Conservation (phyloP, 2,797 vertebrate genomes). For the Cyclopterus lumpus region DNA sequence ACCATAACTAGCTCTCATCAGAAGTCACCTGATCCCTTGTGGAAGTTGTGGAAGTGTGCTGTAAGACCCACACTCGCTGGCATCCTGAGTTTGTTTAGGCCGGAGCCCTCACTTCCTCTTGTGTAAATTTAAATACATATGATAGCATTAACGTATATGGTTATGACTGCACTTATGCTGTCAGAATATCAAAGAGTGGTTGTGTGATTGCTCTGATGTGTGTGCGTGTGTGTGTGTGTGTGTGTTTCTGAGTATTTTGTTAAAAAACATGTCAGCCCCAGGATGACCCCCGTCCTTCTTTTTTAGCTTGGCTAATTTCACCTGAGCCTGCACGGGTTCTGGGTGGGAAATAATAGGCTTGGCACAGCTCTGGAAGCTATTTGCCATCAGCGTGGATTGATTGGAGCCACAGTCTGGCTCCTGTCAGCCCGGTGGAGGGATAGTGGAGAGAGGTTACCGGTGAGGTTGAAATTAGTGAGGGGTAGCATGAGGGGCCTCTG, state of each 20-base stretch:
- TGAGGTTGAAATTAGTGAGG: conserved; percentile 74
- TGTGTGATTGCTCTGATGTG: conserved; percentile 43
- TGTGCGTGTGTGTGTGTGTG: conserved; percentile 20
- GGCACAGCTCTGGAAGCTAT: conserved; percentile 86
- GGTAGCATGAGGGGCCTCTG: conserved; percentile 70
- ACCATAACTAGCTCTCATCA: conserved; percentile 67
- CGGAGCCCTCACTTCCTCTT: conserved; percentile 62
- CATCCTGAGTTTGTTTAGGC: conserved; percentile 78
- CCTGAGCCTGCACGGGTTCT: conserved; percentile 74
- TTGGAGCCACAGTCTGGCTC: conserved; percentile 74
- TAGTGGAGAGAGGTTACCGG: conserved; percentile 59
- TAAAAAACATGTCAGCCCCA: conserved; percentile 55
- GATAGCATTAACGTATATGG: conserved; percentile 47
- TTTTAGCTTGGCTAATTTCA: conserved; percentile 74
- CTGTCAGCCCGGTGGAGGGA: conserved; percentile 64
- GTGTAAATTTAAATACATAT: conserved; percentile 42
- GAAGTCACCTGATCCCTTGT: conserved; percentile 66
- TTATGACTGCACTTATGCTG: conserved; percentile 54
- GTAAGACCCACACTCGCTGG: conserved; percentile 63
- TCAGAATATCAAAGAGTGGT: conserved; percentile 47
- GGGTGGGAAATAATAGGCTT: conserved; percentile 76
- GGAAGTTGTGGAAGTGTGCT: conserved; percentile 68
- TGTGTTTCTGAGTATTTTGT: conserved; percentile 17
- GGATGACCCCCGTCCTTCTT: conserved; percentile 57
- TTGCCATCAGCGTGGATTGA: conserved; percentile 80